Evolutionary conservation across 2,888 invertebrate species (phyloP), one percentile per base, ranked within the genome.

Genomic region (Crioceris asparagi): DNA sequence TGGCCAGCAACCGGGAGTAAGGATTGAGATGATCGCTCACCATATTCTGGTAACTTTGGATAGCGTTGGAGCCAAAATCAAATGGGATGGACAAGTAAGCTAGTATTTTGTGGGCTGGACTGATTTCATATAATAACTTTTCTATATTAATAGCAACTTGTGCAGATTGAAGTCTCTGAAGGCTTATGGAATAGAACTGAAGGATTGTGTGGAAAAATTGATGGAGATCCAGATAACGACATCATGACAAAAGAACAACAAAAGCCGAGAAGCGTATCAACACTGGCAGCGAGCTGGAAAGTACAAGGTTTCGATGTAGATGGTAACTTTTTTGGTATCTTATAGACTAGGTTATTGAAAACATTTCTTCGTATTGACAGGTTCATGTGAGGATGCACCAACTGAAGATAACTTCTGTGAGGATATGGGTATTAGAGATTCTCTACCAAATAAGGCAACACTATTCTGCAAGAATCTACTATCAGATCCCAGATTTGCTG

Each of bases 131-230:
- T 21, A 38, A 23, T 5, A 10, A 19, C 17, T 10, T 15, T 30
- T 36, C 7, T 33, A 35, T 36, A 30, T 37, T 34, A 54, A 18
- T 61, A 79, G 74, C 74, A 77, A 54, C 60, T 79, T 41, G 66
- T 87, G 4, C 68, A 78, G 43, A 65, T 86, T 0, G 77, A 79
- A 55, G 79, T 77, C 0, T 69, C 74, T 2, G 74, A 79, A 16
- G 69, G 70, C 2, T 60, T 84, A 21, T 87, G 85, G 82, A 83
- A 83, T 53, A 75, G 78, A 51, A 83, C 86, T 0, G 76, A 76
- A 43, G 92, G 91, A 36, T 66, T 92, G 0, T 92, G 92, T 56
- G 91, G 92, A 0, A 70, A 68, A 1, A 64, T 85, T 48, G 83
- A 91, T 59, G 82, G 83, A 0, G 70, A 77, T 50, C 62, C 67